A percentile compares a stretch with the other conserved stretches of the same genome.
These are phyloP conservation scores for Unio delphinus DNA, from an alignment of 2,888 invertebrate genomes.

Conservation along the genomic window DNA sequence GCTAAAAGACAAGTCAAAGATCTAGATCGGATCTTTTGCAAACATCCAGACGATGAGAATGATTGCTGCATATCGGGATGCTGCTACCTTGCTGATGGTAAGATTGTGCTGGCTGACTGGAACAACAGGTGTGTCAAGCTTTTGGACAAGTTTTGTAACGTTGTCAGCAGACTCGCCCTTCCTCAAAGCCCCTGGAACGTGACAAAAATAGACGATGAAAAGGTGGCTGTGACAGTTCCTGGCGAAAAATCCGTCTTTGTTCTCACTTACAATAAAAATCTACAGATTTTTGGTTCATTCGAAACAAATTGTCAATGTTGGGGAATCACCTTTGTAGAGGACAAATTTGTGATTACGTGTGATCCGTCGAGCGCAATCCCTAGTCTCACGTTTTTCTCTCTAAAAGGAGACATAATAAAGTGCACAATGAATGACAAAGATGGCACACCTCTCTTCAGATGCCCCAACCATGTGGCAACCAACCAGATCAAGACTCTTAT, in stretches of 20 bases:
- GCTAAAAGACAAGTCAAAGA: constrained; percentile 12
- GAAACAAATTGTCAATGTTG: constrained; percentile 30
- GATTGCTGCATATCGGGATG: constrained; percentile 21
- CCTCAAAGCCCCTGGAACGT: constrained; percentile 36
- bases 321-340: constrained; percentile 22
- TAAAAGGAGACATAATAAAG: constrained; percentile 16
- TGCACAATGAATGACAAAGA: constrained; percentile 27
- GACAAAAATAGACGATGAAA: constrained; percentile 19
- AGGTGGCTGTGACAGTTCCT: constrained; percentile 25
- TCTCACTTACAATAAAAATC: constrained; percentile 14
- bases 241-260: constrained; percentile 23
- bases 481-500: constrained; percentile 14
- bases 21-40: constrained; percentile 12
- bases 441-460: constrained; percentile 17
- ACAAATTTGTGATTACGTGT: constrained; percentile 25
- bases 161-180: constrained; percentile 15
- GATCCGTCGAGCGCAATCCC: constrained; percentile 33
- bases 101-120: constrained; percentile 32
- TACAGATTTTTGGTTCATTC: constrained; percentile 17
- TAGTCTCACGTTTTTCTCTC: constrained; percentile 20
- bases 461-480: constrained; percentile 28
- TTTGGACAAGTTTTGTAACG: constrained; percentile 25
- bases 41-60: constrained; percentile 9
- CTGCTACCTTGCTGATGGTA: constrained; percentile 17
- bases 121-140: constrained; percentile 31